Evolutionary conservation across 2,113 vertebrate genomes (phyloP), one percentile per base, ranked within the genome.

Genomic region (Arothron firmamentum): DNA sequence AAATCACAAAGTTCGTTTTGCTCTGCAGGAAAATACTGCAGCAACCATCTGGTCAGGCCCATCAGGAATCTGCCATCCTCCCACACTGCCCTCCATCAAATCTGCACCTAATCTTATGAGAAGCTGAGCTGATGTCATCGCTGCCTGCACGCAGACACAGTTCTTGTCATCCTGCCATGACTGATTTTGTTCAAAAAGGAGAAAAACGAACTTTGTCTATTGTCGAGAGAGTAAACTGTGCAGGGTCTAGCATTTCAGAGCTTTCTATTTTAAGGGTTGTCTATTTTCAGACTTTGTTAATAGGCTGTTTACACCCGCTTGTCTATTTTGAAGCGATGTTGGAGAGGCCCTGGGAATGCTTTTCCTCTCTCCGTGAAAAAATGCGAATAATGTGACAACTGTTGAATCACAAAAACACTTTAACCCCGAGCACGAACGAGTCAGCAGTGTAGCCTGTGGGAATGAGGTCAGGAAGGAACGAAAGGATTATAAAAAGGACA

Each of bases 221-320:
- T 28, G 41, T 63, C 56, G 34, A 60, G 45, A 43, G 6, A 56
- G 34, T 25, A 34, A 34, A 53, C 47, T 57, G 56, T 59, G 50
- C 43, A 20, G 16, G 46, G 45, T 59, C 23, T 34, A 48, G 41
- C 55, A 56, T 67, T 62, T 54, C 12, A 67, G 51, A 17, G 49
- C 13, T 42, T 56, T 52, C 79, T 85, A 77, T 82, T 77, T 79
- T 60, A 67, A 60, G 68, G 10, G 2, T 6, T 7, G 50, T 70
- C 73, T 79, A 75, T 81, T 82, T 77, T 67, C 38, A 67, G 71
- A 63, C 58, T 71, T 56, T 69, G 70, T 65, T 62, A 52, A 69
- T 23, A 55, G 45, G 17, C 56, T 41, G 52, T 50, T 49, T 61
- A 52, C 49, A 67, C 50, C 16, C 31, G 13, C 49, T 59, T 62